Base-by-base conservation (phyloP, 2,113 vertebrate genomes). In the Aramus guarauna region DNA sequence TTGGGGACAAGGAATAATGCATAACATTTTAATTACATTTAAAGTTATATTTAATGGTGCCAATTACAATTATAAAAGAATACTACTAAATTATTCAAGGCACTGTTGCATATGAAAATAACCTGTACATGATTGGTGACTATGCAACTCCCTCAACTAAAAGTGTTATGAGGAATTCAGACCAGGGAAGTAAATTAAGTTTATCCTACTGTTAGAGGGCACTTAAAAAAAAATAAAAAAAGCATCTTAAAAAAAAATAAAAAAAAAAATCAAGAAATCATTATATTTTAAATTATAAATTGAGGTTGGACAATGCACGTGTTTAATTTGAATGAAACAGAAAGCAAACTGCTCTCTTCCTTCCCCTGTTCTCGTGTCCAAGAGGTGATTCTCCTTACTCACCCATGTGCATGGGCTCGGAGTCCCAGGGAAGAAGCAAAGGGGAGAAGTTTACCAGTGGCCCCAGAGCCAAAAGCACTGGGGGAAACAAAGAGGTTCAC, bases 321-420 rank as follows among this genome's bases (percentile, higher is more conserved):
- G 12, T 14, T 34, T 45, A 12, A 50, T 59, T 27, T 20, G 32
- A 75, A 64, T 0, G 0, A 75, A 89, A 56, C 0, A 1, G 14
- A 43, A 56, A 67, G 71, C 22, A n/a, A 47, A 34, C 41, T 34
- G 34, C 27, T 34, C 7, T 17, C 14, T 55, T 69, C 41, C 24
- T 36, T 16, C 41, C 34, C 85, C 52, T 43, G 23, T 22, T 26
- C 52, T 3, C 6, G 1, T 17, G 50, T 26, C 67, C 67, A 6
- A 16, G 50, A 5, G 3, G 41, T 12, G 5, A 18, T 19, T 59
- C 69, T 34, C 24, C 75, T 37, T 32, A 62, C 15, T 22, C 19
- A 30, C 4, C 24, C 5, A 0, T 9, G 6, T 8, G 7, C 7
- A 1, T 17, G 41, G 36, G 17, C 68, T 11, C 29, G 6, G n/a